Evolutionary conservation across 2,113 vertebrate species (phyloP).

Genomic region (Leucoraja erinaceus): DNA sequence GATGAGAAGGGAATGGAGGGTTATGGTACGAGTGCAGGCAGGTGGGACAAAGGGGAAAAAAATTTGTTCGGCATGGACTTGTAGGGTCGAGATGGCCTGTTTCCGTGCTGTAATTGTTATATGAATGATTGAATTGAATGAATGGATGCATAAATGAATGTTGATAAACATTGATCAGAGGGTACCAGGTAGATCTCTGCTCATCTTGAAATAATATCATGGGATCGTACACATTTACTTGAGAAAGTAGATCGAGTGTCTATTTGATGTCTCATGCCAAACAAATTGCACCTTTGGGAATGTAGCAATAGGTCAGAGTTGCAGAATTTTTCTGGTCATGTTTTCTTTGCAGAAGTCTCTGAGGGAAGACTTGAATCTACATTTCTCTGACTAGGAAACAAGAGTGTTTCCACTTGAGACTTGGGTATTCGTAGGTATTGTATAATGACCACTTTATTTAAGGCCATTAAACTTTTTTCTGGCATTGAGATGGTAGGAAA

Average conservation of each 20-base stretch:
- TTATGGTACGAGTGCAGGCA: no score
- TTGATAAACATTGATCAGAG: not conserved
- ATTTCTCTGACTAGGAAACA: not conserved
- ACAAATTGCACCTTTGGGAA: not conserved
- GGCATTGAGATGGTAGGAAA: not conserved
- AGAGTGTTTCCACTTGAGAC: not conserved
- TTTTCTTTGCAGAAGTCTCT: not conserved
- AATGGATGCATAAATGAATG: no score
- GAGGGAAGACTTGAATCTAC: not conserved
- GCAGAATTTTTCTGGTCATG: not conserved
- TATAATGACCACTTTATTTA: not conserved
- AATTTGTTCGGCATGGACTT: no score
- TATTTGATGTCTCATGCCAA: not conserved
- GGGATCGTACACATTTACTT: not conserved
- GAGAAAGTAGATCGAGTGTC: not conserved
- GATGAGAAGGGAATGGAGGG: no score
- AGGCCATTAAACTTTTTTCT: not conserved
- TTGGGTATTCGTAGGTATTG: not conserved
- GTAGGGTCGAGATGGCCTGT: no score
- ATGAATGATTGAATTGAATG: no score
- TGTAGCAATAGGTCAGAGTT: not conserved
- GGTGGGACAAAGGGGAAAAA: no score
- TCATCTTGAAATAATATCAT: not conserved
- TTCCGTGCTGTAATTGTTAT: no score
- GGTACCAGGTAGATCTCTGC: not conserved